Conservation (phyloP, 2,113 vertebrate species). For the Anarhynchus alexandrinus region DNA sequence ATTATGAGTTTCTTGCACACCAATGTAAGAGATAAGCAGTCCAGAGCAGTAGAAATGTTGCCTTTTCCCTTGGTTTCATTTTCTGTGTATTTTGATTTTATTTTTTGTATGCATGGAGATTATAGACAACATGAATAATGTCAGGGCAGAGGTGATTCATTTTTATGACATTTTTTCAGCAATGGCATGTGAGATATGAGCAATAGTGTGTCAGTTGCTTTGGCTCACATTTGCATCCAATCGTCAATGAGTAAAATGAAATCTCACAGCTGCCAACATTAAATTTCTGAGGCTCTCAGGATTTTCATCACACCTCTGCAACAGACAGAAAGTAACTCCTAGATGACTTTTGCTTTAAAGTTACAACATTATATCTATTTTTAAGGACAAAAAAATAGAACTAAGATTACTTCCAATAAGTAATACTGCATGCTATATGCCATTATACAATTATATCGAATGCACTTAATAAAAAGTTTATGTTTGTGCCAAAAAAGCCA, state of each 20-base stretch:
- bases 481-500: not conserved
- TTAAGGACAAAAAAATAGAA: not conserved
- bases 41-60: not conserved
- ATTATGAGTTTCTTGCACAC: not conserved
- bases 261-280: not conserved
- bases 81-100: not conserved
- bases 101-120: not conserved
- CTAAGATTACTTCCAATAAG: not conserved
- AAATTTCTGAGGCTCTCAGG: not conserved
- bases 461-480: conserved; percentile 8
- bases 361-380: not conserved
- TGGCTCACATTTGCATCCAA: not conserved
- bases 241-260: not conserved
- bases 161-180: conserved; percentile 10
- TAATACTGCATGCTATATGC: not conserved
- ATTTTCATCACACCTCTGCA: not conserved
- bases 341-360: not conserved
- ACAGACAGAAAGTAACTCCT: not conserved
- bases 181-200: not conserved
- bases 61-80: not conserved
- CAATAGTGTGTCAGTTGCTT: not conserved
- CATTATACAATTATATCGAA: conserved; percentile 6
- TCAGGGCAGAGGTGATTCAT: not conserved
- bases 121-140: not conserved
- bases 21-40: not conserved